Evolutionary conservation across 2,888 invertebrate species (phyloP).

Genomic region (Coremacera marginata): DNA sequence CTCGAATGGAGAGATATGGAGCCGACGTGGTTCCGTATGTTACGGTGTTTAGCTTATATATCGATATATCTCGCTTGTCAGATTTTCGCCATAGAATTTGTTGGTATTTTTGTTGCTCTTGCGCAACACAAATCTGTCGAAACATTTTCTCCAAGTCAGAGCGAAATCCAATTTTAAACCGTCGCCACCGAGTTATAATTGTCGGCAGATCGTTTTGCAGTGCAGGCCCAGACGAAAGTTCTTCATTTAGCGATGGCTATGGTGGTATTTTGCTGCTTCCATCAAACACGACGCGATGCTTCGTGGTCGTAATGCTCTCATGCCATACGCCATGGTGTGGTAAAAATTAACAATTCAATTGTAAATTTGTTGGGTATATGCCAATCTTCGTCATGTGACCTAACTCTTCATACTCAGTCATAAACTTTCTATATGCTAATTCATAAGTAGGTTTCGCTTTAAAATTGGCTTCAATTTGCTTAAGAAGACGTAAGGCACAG

Average conservation of each 20-base stretch:
- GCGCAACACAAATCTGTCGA: slow-evolving; percentile 36
- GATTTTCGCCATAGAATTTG: slow-evolving; percentile 41
- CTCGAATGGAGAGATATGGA: slow-evolving; percentile 43
- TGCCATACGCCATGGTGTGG: slow-evolving; percentile 13
- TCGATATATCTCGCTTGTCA: not conserved
- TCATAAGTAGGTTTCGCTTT: not conserved
- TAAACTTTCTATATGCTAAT: slow-evolving; percentile 14
- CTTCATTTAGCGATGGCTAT: slow-evolving; percentile 12
- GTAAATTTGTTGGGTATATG: not conserved
- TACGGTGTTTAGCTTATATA: slow-evolving; percentile 40
- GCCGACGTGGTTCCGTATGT: slow-evolving; percentile 42
- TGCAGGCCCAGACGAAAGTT: slow-evolving; percentile 36
- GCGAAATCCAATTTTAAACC: slow-evolving; percentile 39
- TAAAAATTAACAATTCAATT: not conserved
- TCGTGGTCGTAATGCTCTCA: not conserved
- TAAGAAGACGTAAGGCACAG: slow-evolving; percentile 34
- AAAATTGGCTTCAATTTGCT: slow-evolving; percentile 32
- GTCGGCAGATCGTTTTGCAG: slow-evolving; percentile 41
- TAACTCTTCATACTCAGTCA: slow-evolving; percentile 4
- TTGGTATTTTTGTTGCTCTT: slow-evolving; percentile 41
- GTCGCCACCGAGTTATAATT: slow-evolving; percentile 37
- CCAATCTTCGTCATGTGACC: slow-evolving; percentile 14
- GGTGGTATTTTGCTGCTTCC: slow-evolving; percentile 17
- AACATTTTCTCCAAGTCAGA: slow-evolving; percentile 47
- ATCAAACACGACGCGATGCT: slow-evolving; percentile 35